Base-by-base conservation (phyloP, 2,113 vertebrate genomes). In the Dissostichus mawsoni region DNA sequence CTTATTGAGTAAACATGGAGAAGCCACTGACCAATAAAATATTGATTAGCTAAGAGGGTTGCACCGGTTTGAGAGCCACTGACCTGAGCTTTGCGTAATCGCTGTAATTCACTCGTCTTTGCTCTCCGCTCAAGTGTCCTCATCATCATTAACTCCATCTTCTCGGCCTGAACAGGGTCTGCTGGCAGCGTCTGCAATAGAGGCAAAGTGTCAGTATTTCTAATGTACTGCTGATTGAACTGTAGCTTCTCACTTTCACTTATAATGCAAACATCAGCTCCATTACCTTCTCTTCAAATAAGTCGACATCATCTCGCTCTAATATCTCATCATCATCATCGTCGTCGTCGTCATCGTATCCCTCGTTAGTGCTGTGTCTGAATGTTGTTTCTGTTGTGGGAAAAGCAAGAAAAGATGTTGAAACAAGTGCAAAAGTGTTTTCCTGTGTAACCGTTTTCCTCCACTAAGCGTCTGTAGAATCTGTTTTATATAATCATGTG, bases 41-140 rank as follows among this genome's bases (percentile, higher is more conserved):
- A 56, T 18, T 44, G 25, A 48, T 11, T 29, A 63, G 56, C 48
- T 8, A 7, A 7, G 18, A 66, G 52, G 14, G n/a, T 63, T 44
- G 0, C 1, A 3, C 25, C 59, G 29, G n/a, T 14, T n/a, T 12
- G 16, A 25, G 9, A 23, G 4, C 68, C 36, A 53, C 90, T 85
- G 11, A 98, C 98, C 96, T 98, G 97, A 48, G 98, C 98, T 87
- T 94, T 95, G 74, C 94, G 94, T 74, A 99, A 95, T 51, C 97
- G 92, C 63, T 97, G 96, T 82, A 96, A 90, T 87, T 97, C 95
- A 0, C 94, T 96, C 69, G 94, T 96, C 90, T 92, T 97, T 56
- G 95, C 96, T 14, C 86, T 92, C 4, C 97, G 94, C 81, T 95
- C 82, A 85, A 98, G 55, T 0, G 96, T 97, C 79, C 86, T 95